Base-by-base conservation (phyloP, 2,113 vertebrate species). In the Zosterops japonicus region DNA sequence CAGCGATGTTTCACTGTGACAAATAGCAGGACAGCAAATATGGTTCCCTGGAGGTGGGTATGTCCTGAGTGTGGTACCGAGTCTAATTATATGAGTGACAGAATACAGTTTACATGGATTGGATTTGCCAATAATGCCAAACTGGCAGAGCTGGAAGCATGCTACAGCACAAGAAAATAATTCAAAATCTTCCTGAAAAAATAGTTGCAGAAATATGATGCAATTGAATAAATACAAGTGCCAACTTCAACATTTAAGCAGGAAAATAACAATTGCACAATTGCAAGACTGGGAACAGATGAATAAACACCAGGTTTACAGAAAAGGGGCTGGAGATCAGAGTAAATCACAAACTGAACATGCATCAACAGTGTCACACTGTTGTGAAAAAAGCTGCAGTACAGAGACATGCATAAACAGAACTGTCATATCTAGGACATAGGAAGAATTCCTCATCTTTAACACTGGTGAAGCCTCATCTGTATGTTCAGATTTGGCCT, bases 391-490 rank as follows among this genome's bases (percentile, higher is more conserved):
- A 93, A 78, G 46, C 74, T 67, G 55, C 86, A 31, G 59, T 77
- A 92, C 39, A 70, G 39, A 79, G 76, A 76, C 33, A 87, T n/a
- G 55, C 28, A 2, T 92, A 89, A 93, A 89, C 71, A 92, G 85
- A 95, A 83, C 89, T 94, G 89, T 92, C 93, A 44, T 69, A 93
- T 93, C 68, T 96, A 88, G 92, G 88, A 88, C 85, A 83, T 57
- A 46, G 1, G 3, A 80, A 87, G 39, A 94, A 92, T 74, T 76
- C 55, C 4, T 95, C 44, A 5, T 56, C 33, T 63, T 77, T 77
- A 55, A 70, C 50, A 70, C 42, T 41, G 8, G 11, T 57, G 71
- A 83, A 86, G 42, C 46, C 50, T 90, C 27, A n/a, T 76, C 67
- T 77, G 12, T 61, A 77, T 35, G 39, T 59, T 88, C 69, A 78